A percentile compares a stretch with the other conserved stretches of the same genome.
These are phyloP conservation scores for Gerris lacustris DNA, from an alignment of 2,888 invertebrate species.

Conservation along the genomic window DNA sequence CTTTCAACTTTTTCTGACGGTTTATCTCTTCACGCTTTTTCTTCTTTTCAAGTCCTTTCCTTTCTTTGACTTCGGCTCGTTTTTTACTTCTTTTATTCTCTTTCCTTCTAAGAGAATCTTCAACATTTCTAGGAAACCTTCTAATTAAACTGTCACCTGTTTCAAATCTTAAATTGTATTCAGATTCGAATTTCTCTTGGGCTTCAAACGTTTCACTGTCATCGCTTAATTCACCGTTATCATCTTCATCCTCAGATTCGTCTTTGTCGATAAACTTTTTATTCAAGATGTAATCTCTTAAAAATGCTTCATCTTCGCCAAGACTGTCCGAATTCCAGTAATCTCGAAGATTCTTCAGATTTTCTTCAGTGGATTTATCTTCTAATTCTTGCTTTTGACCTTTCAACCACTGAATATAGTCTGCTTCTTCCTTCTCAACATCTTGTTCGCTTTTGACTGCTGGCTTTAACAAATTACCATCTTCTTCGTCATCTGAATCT, in stretches of 20 bases:
- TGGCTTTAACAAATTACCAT: slow-evolving; percentile 42
- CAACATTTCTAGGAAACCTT: slow-evolving; percentile 80
- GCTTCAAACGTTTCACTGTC: slow-evolving; percentile 76
- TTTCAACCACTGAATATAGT: slow-evolving; percentile 66
- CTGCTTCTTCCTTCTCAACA: slow-evolving; percentile 45
- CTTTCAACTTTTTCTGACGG: slow-evolving; percentile 70
- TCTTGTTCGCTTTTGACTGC: slow-evolving; percentile 45
- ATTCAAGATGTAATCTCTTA: slow-evolving; percentile 84
- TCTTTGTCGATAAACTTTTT: slow-evolving; percentile 49
- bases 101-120: slow-evolving; percentile 64
- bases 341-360: slow-evolving; percentile 61
- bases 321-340: slow-evolving; percentile 76
- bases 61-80: slow-evolving; percentile 56
- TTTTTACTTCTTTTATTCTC: slow-evolving; percentile 68
- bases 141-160: slow-evolving; percentile 71
- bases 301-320: slow-evolving; percentile 72
- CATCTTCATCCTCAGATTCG: slow-evolving; percentile 40
- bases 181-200: slow-evolving; percentile 83
- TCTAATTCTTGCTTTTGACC: slow-evolving; percentile 54
- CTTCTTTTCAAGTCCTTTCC: slow-evolving; percentile 65
- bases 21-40: slow-evolving; percentile 78
- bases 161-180: slow-evolving; percentile 92
- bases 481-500: slow-evolving; percentile 44
- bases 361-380: slow-evolving; percentile 46
- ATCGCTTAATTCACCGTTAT: slow-evolving; percentile 50